A percentile compares a stretch with the other conserved stretches of the same genome.
These are phyloP conservation scores for Poecilia latipinna DNA, from an alignment of 2,113 vertebrate genomes.

Conservation along the genomic window DNA sequence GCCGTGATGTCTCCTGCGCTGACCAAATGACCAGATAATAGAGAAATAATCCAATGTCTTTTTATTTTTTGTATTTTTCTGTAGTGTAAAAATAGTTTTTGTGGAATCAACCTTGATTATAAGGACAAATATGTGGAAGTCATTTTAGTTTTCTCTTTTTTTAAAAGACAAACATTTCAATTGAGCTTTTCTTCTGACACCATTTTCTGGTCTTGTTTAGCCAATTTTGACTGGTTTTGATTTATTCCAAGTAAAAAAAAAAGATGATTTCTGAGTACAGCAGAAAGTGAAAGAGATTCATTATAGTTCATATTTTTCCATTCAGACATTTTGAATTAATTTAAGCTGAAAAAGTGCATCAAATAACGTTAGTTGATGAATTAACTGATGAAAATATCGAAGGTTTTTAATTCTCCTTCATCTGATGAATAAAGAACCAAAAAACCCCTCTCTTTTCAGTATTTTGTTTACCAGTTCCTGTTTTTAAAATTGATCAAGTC, in stretches of 20 bases:
- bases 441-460: too few relatives aligned
- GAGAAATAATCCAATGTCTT: neutral
- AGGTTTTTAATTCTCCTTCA: too few relatives aligned
- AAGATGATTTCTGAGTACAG: neutral
- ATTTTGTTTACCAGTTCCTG: too few relatives aligned
- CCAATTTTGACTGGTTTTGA: neutral
- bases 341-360: neutral
- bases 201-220: too few relatives aligned
- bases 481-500: too few relatives aligned
- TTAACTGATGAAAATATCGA: neutral
- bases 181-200: neutral
- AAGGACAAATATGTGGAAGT: neutral
- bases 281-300: neutral
- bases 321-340: neutral
- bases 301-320: neutral
- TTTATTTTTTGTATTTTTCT: neutral
- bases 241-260: neutral
- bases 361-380: too few relatives aligned
- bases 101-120: neutral
- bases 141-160: neutral
- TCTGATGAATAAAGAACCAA: too few relatives aligned
- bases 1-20: conserved; percentile 8
- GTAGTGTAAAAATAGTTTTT: neutral
- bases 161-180: neutral
- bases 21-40: neutral